Conservation (phyloP, 2,113 vertebrate genomes). For the Cariama cristata region DNA sequence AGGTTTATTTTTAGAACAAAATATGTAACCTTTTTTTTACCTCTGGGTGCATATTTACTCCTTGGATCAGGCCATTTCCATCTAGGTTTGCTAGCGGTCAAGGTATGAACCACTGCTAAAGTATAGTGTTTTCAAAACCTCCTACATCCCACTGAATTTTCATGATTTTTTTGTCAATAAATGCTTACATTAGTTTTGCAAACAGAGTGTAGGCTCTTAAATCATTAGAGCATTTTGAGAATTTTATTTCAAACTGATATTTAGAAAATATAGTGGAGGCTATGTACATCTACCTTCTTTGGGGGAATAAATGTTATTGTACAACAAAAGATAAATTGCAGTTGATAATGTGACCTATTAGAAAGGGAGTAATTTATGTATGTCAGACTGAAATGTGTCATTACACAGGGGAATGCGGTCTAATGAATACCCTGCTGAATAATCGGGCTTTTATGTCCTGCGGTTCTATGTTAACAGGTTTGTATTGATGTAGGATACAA, state of each 20-base stretch:
- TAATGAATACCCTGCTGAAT: not conserved
- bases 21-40: not conserved
- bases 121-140: not conserved
- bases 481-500: not conserved
- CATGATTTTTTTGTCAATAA: not conserved
- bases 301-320: not conserved
- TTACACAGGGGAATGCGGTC: not conserved
- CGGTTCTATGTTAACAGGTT: not conserved
- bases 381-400: not conserved
- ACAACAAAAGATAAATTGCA: conserved; percentile 23
- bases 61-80: not conserved
- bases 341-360: not conserved
- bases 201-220: not conserved
- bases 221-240: not conserved
- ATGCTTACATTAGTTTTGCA: not conserved
- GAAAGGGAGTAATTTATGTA: not conserved
- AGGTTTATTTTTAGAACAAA: not conserved
- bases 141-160: not conserved
- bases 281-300: not conserved
- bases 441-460: not conserved
- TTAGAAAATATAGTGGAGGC: not conserved
- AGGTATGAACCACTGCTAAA: not conserved
- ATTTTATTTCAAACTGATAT: conserved; percentile 1
- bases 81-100: not conserved
- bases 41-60: not conserved